Evolutionary conservation across 2,888 invertebrate species (phyloP).

Genomic region (Parascotia fuliginaria): DNA sequence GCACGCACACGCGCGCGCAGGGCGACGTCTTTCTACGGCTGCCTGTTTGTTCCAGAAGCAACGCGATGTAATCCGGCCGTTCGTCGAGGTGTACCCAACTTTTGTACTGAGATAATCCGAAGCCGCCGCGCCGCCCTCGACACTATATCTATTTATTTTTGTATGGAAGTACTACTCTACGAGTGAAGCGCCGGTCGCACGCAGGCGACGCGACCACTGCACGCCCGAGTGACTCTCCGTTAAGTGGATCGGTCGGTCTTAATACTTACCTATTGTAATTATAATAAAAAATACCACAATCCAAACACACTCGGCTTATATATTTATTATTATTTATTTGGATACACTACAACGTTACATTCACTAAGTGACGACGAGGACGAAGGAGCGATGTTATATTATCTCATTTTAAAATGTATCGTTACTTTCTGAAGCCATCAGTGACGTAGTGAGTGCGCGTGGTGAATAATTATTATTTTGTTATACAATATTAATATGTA

Average conservation of each 20-base stretch:
- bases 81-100: slow-evolving; percentile 22
- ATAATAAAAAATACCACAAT: slow-evolving; percentile 39
- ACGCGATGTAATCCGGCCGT: slow-evolving; percentile 48
- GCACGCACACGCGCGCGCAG: too few relatives aligned
- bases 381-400: too few relatives aligned
- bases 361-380: too few relatives aligned
- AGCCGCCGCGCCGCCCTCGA: slow-evolving; percentile 23
- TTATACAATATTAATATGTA: too few relatives aligned
- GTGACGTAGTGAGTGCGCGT: too few relatives aligned
- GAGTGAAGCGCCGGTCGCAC: too few relatives aligned
- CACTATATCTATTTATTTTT: slow-evolving; percentile 46
- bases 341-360: neutral
- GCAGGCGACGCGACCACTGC: neutral
- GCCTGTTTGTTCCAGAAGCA: slow-evolving; percentile 52
- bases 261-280: slow-evolving; percentile 35
- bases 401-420: too few relatives aligned
- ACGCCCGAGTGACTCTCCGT: slow-evolving; percentile 9
- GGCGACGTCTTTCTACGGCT: neutral
- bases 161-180: slow-evolving; percentile 20
- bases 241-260: slow-evolving; percentile 31
- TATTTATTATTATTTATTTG: neutral
- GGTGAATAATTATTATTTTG: too few relatives aligned
- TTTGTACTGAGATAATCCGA: slow-evolving; percentile 33
- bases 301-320: slow-evolving; percentile 10
- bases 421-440: too few relatives aligned